These are phyloP conservation scores for Cotesia congregata DNA, from an alignment of 2,888 invertebrate species.

Conservation along the genomic window DNA sequence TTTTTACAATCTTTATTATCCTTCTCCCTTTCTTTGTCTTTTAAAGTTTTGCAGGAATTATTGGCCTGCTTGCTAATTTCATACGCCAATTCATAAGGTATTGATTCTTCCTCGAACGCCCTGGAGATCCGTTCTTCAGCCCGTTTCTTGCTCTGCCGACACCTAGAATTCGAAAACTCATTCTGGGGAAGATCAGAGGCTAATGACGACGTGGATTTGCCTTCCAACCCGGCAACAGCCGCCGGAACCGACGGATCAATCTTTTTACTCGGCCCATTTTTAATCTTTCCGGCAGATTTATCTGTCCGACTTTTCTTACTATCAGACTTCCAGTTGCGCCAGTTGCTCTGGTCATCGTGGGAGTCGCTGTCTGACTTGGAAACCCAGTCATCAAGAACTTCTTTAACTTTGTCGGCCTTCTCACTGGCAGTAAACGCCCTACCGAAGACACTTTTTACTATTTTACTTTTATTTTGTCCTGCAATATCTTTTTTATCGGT, in stretches of 20 bases:
- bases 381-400: slow-evolving; percentile 66
- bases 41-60: slow-evolving; percentile 3
- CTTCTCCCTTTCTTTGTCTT: slow-evolving; percentile 8
- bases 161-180: slow-evolving; percentile 50
- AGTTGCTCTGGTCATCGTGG: slow-evolving; percentile 42
- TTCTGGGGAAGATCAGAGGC: slow-evolving; percentile 10
- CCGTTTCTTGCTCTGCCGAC: slow-evolving; percentile 64
- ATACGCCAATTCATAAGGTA: slow-evolving; percentile 34
- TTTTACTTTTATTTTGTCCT: slow-evolving; percentile 61
- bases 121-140: slow-evolving; percentile 65
- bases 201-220: background rate
- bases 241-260: slow-evolving; percentile 21
- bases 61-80: slow-evolving; percentile 10
- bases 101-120: slow-evolving; percentile 60
- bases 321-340: slow-evolving; percentile 24
- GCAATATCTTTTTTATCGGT: slow-evolving; percentile 47
- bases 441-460: slow-evolving; percentile 66
- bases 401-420: slow-evolving; percentile 63
- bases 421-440: slow-evolving; percentile 62
- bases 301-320: slow-evolving; percentile 12
- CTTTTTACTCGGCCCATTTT: slow-evolving; percentile 32
- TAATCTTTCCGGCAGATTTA: slow-evolving; percentile 27
- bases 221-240: slow-evolving; percentile 14
- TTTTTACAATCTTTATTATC: slow-evolving; percentile 12
- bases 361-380: slow-evolving; percentile 63